A percentile compares a stretch with the other conserved stretches of the same genome.
phyloP scores from a whole-genome alignment of 2,113 vertebrate genomes.

The Hypocryptadius cinnamomeus region DNA sequence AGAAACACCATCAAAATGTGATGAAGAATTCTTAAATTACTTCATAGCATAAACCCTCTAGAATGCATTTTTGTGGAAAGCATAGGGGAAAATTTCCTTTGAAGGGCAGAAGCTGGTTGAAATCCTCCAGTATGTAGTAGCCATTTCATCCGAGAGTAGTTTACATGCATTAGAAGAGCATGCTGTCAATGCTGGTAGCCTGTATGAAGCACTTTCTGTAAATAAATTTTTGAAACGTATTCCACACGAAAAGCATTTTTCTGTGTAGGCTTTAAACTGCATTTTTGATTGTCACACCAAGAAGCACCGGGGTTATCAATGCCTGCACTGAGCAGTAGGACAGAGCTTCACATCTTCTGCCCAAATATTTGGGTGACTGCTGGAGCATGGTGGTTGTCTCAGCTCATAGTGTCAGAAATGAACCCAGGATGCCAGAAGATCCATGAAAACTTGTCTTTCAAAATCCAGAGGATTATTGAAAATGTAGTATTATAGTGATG shows the following conservation, averaged over 20 bases:
- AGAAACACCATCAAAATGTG: neutral
- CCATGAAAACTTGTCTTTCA: neutral
- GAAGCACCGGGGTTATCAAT: rapidly evolving
- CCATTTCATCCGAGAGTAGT: neutral
- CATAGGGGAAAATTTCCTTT: neutral
- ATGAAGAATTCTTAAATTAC: neutral
- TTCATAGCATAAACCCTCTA: neutral
- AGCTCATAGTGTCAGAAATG: neutral
- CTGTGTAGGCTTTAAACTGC: neutral
- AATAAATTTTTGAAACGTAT: neutral
- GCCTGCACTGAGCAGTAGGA: rapidly evolving
- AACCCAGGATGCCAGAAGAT: neutral
- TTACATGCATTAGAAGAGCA: neutral
- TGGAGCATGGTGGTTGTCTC: neutral
- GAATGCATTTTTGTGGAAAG: neutral
- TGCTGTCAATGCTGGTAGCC: neutral
- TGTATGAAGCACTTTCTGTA: neutral
- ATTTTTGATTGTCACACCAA: neutral
- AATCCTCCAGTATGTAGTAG: neutral
- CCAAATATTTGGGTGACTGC: neutral
- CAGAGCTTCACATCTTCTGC: neutral
- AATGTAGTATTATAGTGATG: neutral
- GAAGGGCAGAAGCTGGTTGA: neutral
- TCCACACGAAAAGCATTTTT: neutral
- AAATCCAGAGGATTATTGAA: neutral